A percentile compares a stretch with the other conserved stretches of the same genome.
phyloP scores from a whole-genome alignment of 2,797 vertebrate species.

The Molossus alvarezi region DNA sequence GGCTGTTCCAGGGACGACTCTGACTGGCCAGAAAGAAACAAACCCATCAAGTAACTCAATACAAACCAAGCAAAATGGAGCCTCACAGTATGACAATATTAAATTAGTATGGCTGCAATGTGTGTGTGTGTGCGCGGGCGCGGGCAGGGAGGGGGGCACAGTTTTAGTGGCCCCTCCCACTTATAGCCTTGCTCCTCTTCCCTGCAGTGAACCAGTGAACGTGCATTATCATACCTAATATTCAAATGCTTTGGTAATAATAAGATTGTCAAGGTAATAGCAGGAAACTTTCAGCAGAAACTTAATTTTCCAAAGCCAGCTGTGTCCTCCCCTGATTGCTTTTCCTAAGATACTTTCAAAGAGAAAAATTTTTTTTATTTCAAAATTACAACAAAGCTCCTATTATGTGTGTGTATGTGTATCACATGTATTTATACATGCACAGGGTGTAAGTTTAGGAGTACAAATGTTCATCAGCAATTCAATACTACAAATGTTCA shows the following conservation, averaged over 20 bases:
- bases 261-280: slow-evolving; percentile 89
- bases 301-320: slow-evolving; percentile 88
- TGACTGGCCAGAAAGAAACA: slow-evolving; percentile 85
- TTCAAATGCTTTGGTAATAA: slow-evolving; percentile 90
- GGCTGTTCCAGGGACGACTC: slow-evolving; percentile 83
- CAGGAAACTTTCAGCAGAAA: slow-evolving; percentile 88
- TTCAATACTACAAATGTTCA: slow-evolving; percentile 52
- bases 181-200: slow-evolving; percentile 78
- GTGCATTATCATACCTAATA: slow-evolving; percentile 86
- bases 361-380: slow-evolving; percentile 70
- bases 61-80: slow-evolving; percentile 79
- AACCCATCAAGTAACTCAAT: slow-evolving; percentile 58
- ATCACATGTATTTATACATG: slow-evolving; percentile 63
- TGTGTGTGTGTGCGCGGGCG: no score
- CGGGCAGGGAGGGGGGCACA: slow-evolving; percentile 61
- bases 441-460: slow-evolving; percentile 24
- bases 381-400: slow-evolving; percentile 75
- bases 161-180: slow-evolving; percentile 83
- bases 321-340: slow-evolving; percentile 77
- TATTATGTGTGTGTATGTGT: background rate
- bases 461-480: background rate
- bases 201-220: slow-evolving; percentile 79
- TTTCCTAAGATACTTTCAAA: slow-evolving; percentile 87
- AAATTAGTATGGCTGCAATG: slow-evolving; percentile 88
- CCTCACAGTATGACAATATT: slow-evolving; percentile 87